Evolutionary conservation across 2,888 invertebrate genomes (phyloP).

Genomic region (Theretra japonica): DNA sequence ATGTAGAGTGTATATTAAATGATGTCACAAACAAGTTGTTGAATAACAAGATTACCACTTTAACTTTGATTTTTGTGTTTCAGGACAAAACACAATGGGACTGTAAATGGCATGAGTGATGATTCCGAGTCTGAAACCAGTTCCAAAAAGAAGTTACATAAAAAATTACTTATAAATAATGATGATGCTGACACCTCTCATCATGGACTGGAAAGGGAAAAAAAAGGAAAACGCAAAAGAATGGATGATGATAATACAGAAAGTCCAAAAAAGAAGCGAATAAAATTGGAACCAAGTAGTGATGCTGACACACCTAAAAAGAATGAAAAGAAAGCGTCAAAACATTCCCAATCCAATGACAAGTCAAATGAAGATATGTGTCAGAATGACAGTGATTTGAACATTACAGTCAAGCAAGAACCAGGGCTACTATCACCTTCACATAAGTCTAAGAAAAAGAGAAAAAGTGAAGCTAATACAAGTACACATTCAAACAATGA

Average conservation of each 20-base stretch:
- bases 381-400: conserved; percentile 54
- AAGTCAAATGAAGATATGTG: conserved; percentile 33
- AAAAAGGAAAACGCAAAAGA: conserved; percentile 41
- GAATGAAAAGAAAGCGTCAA: conserved; percentile 40
- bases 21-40: background rate
- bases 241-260: conserved; percentile 34
- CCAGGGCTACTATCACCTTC: conserved; percentile 38
- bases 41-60: background rate
- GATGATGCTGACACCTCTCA: conserved; percentile 23
- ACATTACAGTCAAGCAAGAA: conserved; percentile 60
- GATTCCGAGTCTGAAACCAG: conserved; percentile 39
- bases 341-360: conserved; percentile 27
- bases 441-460: conserved; percentile 34
- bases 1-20: background rate
- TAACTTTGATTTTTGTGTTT: conserved; percentile 31
- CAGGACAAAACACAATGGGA: conserved; percentile 34
- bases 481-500: conserved; percentile 36
- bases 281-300: conserved; percentile 60
- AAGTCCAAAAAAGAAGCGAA: conserved; percentile 43
- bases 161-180: conserved; percentile 37
- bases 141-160: conserved; percentile 44
- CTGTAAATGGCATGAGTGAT: conserved; percentile 32
- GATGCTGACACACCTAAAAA: conserved; percentile 50
- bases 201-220: conserved; percentile 28
- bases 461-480: conserved; percentile 43